Evolutionary conservation across 1,140 invertebrate genomes (phyloP), one percentile per base, ranked within the genome.

Genomic region (Trachymyrmex septentrionalis): DNA sequence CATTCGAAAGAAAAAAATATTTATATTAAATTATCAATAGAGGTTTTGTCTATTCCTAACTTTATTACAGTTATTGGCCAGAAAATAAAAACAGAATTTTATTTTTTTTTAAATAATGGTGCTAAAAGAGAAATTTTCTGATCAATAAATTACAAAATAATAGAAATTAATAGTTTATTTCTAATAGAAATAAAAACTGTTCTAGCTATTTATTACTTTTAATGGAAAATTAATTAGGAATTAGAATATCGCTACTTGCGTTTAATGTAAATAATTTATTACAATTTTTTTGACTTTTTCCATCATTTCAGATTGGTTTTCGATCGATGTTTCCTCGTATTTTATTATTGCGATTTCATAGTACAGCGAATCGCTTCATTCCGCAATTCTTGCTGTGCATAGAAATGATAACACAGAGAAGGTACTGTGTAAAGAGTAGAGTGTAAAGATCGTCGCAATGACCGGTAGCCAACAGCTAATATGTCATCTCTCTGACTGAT

Each of bases 401-500:
- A 10, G 30, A 34, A 34, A 55, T 14, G 24, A 55, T 16, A 50
- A 50, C 2, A 6, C 21, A 19, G 50, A 75, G 34, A 55, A 55
- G n/a, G 21, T 27, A n/a, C 55, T 44, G 38, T 44, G 38, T 44
- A 44, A 44, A 44, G 38, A 44, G 38, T 34, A 44, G 38, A 44
- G 38, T 34, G 21, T 44, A 55, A 78, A 64, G 50, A 86, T 53
- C 53, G n/a, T 64, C 50, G 61, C 67, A 19, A 24, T 63, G 61
- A 44, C 21, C 69, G 12, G 21, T 75, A 71, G 67, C 77, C 61
- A 71, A 69, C 84, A 64, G 86, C 88, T 76, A 91, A 91, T 91
- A 91, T 85, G 89, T 91, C 90, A 91, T 91, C 86, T 87, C 59
- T 87, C 38, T 64, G 44, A 71, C 64, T 55, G 7, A n/a, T 9